Base-by-base conservation (phyloP, 1,140 invertebrate species). In the Euglossa dilemma region DNA sequence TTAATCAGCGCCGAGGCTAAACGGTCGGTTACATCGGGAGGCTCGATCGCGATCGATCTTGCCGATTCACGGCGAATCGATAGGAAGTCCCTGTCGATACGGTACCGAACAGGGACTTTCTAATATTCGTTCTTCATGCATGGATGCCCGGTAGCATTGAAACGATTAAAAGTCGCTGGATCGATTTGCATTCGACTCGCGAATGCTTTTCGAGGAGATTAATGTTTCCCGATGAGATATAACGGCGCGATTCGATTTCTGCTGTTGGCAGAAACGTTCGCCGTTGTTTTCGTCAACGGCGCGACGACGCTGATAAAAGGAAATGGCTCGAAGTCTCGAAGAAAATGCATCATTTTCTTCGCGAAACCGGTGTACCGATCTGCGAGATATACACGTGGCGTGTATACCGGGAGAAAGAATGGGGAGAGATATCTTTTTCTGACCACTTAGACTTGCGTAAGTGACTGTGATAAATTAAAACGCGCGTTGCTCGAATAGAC, bases 81-180 rank as follows among this genome's bases (percentile, higher is more conserved):
- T 50, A 12, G 36, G 52, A 64, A n/a, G 25, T 12, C 25, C n/a
- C 23, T 50, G 64, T 80, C 71, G 52, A 74, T 28, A 52, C 59
- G 6, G 54, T 63, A 45, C 36, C 59, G 66, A 59, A 47, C n/a
- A 12, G 23, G 78, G 63, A 77, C 80, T 83, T 83, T 83, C 80
- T 78, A 83, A 76, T 81, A 67, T 78, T 63, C 47, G 52, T 64
- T 54, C 14, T 83, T 70, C 64, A 66, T 75, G 79, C 79, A 81
- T 75, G 70, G 43, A 81, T 64, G 78, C 6, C 3, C 57, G 57
- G 47, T 80, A 25, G 70, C 57, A 45, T 54, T 54, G 28, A 54
- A 83, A 54, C 64, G 80, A 83, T 83, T 76, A 77, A 77, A 81
- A 81, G 43, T 66, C 36, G 64, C 28, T 16, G 9, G 54, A 56